phyloP scores from a whole-genome alignment of 2,113 vertebrate species.

The Perca fluviatilis region DNA sequence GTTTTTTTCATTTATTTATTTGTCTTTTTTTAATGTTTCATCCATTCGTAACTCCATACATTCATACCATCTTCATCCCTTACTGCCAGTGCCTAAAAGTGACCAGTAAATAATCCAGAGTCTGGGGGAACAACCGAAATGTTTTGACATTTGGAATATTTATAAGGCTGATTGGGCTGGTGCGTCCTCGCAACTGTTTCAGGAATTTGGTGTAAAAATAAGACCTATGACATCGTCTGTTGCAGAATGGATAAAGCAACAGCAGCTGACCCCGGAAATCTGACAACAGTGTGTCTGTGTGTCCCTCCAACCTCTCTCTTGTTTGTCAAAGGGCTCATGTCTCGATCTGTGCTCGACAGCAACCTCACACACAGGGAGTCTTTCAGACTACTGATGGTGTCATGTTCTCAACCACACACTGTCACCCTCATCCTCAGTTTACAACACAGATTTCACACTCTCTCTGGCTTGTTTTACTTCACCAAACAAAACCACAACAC shows the following conservation, averaged over 20 bases:
- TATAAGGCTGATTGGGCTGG: not conserved
- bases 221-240: not conserved
- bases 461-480: not conserved
- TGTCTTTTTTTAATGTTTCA: not conserved
- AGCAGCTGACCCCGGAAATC: not conserved
- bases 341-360: not conserved
- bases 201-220: not conserved
- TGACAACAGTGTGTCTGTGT: not conserved
- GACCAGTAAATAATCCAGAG: not conserved
- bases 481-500: not conserved
- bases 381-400: constrained; percentile 20
- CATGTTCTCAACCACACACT: not conserved
- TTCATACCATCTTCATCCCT: not conserved
- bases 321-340: constrained; percentile 27
- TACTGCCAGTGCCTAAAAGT: not conserved
- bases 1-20: not conserved
- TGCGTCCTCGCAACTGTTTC: not conserved
- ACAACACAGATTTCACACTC: not conserved
- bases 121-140: not conserved
- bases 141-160: constrained; percentile 15
- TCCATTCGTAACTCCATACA: not conserved
- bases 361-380: not conserved
- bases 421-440: not conserved
- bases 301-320: not conserved
- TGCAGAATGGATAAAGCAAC: not conserved